phyloP scores from a whole-genome alignment of 2,888 invertebrate genomes.

The Chrysolina haemoptera region DNA sequence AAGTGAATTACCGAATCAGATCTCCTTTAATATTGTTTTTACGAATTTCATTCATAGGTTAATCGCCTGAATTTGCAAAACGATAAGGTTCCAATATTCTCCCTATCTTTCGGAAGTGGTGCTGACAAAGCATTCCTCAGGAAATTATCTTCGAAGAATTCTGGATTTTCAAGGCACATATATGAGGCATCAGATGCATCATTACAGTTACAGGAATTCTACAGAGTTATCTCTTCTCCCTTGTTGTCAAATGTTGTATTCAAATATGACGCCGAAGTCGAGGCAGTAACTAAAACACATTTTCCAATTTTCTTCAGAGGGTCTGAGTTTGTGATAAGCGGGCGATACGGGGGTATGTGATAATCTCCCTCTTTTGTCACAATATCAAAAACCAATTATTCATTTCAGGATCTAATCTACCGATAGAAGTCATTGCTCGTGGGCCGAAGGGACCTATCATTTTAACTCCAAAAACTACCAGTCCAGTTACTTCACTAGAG shows the following conservation, averaged over 20 bases:
- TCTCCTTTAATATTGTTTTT: constrained; percentile 65
- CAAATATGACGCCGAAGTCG: constrained; percentile 73
- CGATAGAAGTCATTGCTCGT: background rate
- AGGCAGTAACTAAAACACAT: constrained; percentile 71
- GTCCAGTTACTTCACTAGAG: constrained; percentile 57
- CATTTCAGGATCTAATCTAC: constrained; percentile 24
- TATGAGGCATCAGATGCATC: constrained; percentile 79
- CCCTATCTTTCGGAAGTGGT: constrained; percentile 78
- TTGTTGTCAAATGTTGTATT: constrained; percentile 77
- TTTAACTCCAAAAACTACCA: constrained; percentile 50
- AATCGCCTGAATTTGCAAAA: constrained; percentile 61
- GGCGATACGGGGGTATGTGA: constrained; percentile 57
- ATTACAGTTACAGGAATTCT: constrained; percentile 77
- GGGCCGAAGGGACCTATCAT: background rate
- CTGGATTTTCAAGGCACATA: constrained; percentile 78
- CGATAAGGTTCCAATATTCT: constrained; percentile 71
- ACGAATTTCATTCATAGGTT: constrained; percentile 50
- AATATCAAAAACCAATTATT: background rate
- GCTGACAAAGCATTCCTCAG: constrained; percentile 78
- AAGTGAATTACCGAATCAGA: background rate
- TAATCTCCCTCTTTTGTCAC: background rate
- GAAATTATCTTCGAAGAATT: constrained; percentile 75
- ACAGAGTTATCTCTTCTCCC: constrained; percentile 78
- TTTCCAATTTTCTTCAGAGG: constrained; percentile 77
- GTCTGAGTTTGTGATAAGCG: constrained; percentile 77